Evolutionary conservation across 2,888 invertebrate genomes (phyloP), one percentile per base, ranked within the genome.

Genomic region (Drosophila pegasa): DNA sequence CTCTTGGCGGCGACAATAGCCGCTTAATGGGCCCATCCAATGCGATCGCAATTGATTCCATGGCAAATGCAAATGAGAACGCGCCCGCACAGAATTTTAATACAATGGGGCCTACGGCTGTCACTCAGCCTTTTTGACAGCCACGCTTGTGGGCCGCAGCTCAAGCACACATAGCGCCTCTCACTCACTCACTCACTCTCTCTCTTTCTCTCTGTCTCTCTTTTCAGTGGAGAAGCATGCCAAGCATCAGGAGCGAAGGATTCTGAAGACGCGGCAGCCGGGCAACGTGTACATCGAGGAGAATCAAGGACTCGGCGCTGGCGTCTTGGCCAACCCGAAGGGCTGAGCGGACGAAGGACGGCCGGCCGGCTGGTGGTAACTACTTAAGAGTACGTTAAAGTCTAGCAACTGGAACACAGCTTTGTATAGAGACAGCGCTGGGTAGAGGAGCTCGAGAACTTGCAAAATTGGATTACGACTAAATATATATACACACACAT

Each of bases 211-310:
- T 25, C 2, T 29, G 9, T 52, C 20, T 48, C 14, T 37, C 12
- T 43, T 41, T 33, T 20, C 16, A 82, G 55, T 71, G 84, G 90
- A 91, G 57, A 90, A 90, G 69, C 85, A 82, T 52, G 78, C 74
- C 51, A 90, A 90, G 78, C 88, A 91, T 52, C 88, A 86, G 68
- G 91, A 91, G 72, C 91, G 92, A 71, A 90, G 91, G 25, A 78
- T 91, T 56, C 69, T 90, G 68, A 91, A 91, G 75, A 78, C 91
- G 33, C 74, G 90, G 56, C 91, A 91, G 73, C 90, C 90, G 61
- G 92, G 92, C 61, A 92, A 92, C 75, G 91, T 92, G 51, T 92
- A 92, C 78, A 92, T 92, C 69, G 92, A 92, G 78, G 92, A 92
- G 84, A 89, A 87, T 70, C 86, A 86, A 35, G 78, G 90, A 20